These are phyloP conservation scores for Rotaria macrura DNA, from an alignment of 2,888 invertebrate species.

Conservation along the genomic window DNA sequence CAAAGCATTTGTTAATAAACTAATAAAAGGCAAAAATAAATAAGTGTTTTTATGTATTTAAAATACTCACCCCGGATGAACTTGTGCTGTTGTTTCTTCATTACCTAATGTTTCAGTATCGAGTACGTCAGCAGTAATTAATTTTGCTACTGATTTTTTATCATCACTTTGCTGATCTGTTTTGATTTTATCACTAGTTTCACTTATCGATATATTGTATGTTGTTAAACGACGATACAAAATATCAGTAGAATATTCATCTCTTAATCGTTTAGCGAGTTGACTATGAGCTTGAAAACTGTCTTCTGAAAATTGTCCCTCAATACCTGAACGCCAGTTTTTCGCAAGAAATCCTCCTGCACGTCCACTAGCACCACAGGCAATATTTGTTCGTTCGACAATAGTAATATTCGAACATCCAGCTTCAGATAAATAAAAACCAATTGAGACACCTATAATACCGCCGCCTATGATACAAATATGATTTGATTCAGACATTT, in stretches of 20 bases:
- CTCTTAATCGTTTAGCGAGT: not conserved
- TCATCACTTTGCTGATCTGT: not conserved
- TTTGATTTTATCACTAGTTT: not conserved
- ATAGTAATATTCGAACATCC: constrained; percentile 4
- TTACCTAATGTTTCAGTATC: constrained; percentile 35
- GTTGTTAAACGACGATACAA: constrained; percentile 4
- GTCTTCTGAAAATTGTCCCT: not conserved
- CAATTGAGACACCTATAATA: not conserved
- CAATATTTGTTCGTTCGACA: constrained; percentile 16
- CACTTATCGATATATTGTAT: not conserved
- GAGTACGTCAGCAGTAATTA: constrained; percentile 1
- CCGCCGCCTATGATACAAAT: constrained; percentile 6
- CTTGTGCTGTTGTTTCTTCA: constrained; percentile 35
- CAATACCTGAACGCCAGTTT: not conserved
- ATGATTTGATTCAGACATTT: not conserved
- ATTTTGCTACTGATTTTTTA: not conserved
- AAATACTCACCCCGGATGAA: not conserved
- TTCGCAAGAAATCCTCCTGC: constrained; percentile 9
- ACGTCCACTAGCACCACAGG: constrained; percentile 6
- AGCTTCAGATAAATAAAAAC: not conserved
- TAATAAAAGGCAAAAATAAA: not conserved
- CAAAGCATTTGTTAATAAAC: constrained; percentile 4
- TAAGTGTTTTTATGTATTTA: not conserved
- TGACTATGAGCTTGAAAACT: not conserved
- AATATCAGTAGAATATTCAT: constrained; percentile 2